Conservation (phyloP, 2,113 vertebrate species). For the Fulica atra region DNA sequence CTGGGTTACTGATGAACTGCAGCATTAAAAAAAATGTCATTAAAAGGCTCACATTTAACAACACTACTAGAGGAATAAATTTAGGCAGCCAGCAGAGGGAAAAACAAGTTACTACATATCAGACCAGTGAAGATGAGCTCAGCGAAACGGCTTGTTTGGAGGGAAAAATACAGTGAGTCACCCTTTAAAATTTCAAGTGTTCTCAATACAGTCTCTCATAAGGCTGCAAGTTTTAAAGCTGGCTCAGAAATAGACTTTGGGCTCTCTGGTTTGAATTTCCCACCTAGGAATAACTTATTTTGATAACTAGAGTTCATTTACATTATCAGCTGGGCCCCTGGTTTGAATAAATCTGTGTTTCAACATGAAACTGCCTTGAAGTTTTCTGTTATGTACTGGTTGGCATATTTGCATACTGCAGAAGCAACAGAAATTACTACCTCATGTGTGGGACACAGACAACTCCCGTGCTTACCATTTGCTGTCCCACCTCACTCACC, state of each 20-base stretch:
- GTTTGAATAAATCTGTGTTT: not conserved
- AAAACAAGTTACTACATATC: constrained; percentile 56
- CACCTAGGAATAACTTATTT: not conserved
- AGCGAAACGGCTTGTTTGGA: constrained; percentile 27
- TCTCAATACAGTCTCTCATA: not conserved
- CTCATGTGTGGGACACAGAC: not conserved
- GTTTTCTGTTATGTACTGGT: not conserved
- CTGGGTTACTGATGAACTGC: not conserved
- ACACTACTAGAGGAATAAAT: not conserved
- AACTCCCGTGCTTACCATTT: not conserved
- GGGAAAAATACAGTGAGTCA: constrained; percentile 54
- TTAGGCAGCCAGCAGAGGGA: not conserved
- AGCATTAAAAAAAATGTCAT: not conserved
- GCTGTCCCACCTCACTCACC: not conserved
- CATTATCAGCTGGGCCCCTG: not conserved
- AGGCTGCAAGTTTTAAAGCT: not conserved
- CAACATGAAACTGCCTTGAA: not conserved
- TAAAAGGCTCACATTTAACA: not conserved
- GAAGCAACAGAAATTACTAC: not conserved
- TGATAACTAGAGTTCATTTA: not conserved
- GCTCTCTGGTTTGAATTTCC: not conserved
- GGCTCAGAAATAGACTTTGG: not conserved
- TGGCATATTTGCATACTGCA: not conserved
- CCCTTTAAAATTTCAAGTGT: constrained; percentile 6
- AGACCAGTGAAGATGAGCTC: constrained; percentile 16